A percentile compares a stretch with the other conserved stretches of the same genome.
Conservation (phyloP, 2,888 invertebrate genomes). For the Melangyna quadrimaculata region DNA sequence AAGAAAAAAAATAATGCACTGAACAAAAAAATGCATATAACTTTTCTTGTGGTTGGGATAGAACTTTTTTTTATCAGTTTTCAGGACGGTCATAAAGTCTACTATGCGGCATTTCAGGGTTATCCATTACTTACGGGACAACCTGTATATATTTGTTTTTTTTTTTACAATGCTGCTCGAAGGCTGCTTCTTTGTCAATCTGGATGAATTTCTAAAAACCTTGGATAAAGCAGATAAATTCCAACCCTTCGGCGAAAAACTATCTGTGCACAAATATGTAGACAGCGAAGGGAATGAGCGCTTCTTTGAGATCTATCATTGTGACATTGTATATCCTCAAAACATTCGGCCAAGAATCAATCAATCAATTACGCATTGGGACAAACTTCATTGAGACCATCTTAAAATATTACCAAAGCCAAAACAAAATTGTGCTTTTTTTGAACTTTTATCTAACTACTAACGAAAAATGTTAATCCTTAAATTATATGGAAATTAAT, state of each 20-base stretch:
- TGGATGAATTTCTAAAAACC: slow-evolving; percentile 87
- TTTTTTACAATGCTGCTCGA: slow-evolving; percentile 85
- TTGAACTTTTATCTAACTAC: too few relatives aligned
- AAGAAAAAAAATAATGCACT: too few relatives aligned
- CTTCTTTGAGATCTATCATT: slow-evolving; percentile 90
- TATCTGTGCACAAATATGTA: slow-evolving; percentile 83
- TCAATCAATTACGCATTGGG: slow-evolving; percentile 94
- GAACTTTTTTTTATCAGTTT: too few relatives aligned
- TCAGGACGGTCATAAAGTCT: too few relatives aligned
- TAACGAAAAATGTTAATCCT: too few relatives aligned
- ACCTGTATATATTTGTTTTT: too few relatives aligned
- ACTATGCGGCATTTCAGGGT: too few relatives aligned
- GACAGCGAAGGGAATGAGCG: slow-evolving; percentile 79
- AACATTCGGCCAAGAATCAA: slow-evolving; percentile 94
- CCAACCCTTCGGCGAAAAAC: slow-evolving; percentile 87
- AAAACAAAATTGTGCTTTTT: slow-evolving; percentile 74
- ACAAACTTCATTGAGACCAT: slow-evolving; percentile 86
- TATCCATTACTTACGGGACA: too few relatives aligned
- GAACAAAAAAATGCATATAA: too few relatives aligned
- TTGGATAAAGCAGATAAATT: slow-evolving; percentile 89
- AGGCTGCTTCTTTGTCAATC: slow-evolving; percentile 85
- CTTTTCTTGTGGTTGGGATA: too few relatives aligned
- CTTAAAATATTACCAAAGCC: slow-evolving; percentile 82
- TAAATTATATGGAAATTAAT: too few relatives aligned
- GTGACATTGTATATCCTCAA: slow-evolving; percentile 91